Conservation (phyloP, 2,797 vertebrate genomes). For the Anguilla megastoma region DNA sequence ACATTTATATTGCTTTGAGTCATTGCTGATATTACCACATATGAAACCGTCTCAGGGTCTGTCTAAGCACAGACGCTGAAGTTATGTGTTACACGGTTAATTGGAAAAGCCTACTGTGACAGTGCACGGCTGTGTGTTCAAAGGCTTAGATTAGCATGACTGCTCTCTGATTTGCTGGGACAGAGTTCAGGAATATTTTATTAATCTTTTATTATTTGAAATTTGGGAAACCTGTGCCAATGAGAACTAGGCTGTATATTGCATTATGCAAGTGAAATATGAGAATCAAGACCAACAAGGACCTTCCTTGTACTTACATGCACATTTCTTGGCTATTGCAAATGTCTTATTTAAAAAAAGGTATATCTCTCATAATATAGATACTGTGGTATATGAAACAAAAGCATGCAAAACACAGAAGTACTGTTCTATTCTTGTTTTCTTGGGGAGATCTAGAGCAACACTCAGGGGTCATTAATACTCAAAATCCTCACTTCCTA, state of each 20-base stretch:
- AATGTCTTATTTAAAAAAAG: neutral
- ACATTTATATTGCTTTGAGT: neutral
- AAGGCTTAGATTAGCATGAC: neutral
- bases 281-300: neutral
- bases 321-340: neutral
- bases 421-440: neutral
- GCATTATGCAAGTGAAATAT: neutral
- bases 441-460: no score
- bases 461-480: neutral
- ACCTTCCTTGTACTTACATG: neutral
- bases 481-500: neutral
- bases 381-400: neutral
- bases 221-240: neutral
- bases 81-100: neutral
- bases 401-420: neutral
- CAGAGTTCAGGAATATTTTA: constrained; percentile 18
- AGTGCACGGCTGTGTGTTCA: neutral
- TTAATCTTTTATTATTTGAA: constrained; percentile 13
- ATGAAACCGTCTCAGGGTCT: neutral
- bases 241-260: neutral
- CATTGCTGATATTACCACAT: neutral
- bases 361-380: neutral
- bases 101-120: neutral
- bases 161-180: neutral
- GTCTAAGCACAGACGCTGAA: neutral